Evolutionary conservation across 2,113 vertebrate genomes (phyloP), one percentile per base, ranked within the genome.

Genomic region (Oreocharis arfaki): DNA sequence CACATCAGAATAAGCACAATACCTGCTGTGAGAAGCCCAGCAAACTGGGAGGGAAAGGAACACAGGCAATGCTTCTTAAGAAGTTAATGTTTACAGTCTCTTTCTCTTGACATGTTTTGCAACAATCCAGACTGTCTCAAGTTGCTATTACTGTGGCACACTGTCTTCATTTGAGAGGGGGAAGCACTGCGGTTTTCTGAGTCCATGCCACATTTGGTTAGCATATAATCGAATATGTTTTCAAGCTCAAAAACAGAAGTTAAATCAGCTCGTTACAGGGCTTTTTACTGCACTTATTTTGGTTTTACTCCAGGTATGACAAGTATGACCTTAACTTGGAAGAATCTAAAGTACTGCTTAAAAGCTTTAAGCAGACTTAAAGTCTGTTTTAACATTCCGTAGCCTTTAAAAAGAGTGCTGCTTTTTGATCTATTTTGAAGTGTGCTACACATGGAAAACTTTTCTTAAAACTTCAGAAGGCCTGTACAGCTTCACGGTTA

Each of bases 161-260:
- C 59, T 64, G 73, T 92, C 86, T 92, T 90, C 56, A 84, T 92
- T 60, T 73, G 37, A 87, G n/a, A 92, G 32, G 13, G 90, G 76
- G 76, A 96, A 96, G 83, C 49, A 57, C 1, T 94, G 92, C 0
- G 52, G 88, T 93, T 96, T 94, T 90, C 75, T 75, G 35, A 90
- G 88, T 69, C 75, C 2, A 0, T 82, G 93, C 59, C 70, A 89
- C 68, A 90, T 95, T 96, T 97, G 91, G 68, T 88, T 91, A 95
- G 79, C 80, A 90, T 90, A 91, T 74, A 85, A 95, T 81, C 18
- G 3, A 89, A 16, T 74, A 79, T 30, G 46, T 93, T 96, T 95
- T 86, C 50, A 85, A 95, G 74, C 69, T 91, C 84, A 88, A 86
- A 93, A 85, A 27, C 82, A 97, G 85, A 77, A 96, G 78, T 95